Conservation (phyloP, 2,113 vertebrate genomes). For the Pluvialis apricaria region DNA sequence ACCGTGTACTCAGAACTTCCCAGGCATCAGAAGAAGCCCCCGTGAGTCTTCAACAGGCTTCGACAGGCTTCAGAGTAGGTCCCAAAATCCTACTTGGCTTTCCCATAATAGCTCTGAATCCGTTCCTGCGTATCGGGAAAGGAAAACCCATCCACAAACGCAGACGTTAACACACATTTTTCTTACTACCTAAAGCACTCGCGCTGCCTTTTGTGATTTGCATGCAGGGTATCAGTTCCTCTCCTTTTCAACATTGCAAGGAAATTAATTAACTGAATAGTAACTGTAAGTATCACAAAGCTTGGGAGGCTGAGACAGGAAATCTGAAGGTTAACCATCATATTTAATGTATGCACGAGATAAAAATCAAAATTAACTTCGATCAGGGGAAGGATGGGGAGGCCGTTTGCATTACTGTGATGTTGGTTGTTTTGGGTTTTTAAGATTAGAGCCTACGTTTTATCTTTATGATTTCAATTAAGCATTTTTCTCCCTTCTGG, state of each 20-base stretch:
- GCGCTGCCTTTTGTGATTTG: neutral
- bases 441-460: neutral
- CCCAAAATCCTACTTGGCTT: neutral
- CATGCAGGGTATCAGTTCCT: conserved; percentile 59
- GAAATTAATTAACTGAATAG: conserved; percentile 49
- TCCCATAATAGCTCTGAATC: neutral
- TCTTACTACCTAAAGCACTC: neutral
- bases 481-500: neutral
- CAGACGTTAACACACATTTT: neutral
- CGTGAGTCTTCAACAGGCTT: neutral
- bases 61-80: neutral
- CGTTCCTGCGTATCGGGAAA: neutral
- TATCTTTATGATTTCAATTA: neutral
- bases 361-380: neutral
- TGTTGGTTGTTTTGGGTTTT: neutral
- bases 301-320: conserved; percentile 7
- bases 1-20: neutral
- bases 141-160: neutral
- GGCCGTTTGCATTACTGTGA: neutral
- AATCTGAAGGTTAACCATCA: conserved; percentile 16
- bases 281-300: conserved; percentile 32
- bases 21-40: neutral
- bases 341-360: neutral
- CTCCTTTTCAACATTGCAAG: neutral
- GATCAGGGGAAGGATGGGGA: neutral